These are phyloP conservation scores for Puma concolor DNA, from an alignment of 2,113 vertebrate species.

Conservation along the genomic window DNA sequence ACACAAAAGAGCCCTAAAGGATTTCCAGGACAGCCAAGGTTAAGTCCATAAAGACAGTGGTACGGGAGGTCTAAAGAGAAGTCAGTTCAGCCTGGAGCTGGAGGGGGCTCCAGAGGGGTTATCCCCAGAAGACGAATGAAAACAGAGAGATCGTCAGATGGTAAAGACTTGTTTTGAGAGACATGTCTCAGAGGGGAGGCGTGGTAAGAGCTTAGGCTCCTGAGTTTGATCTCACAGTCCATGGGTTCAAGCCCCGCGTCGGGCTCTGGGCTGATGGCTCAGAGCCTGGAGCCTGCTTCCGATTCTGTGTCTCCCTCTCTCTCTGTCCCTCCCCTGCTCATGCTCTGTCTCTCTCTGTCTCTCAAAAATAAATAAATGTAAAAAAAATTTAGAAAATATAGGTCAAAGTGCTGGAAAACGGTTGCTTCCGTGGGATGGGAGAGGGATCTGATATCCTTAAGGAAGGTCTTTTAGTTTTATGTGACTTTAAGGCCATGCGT, in stretches of 20 bases:
- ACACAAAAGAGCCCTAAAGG: not conserved
- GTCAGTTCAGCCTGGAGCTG: not conserved
- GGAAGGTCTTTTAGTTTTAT: not conserved
- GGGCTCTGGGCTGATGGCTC: no score
- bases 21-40: not conserved
- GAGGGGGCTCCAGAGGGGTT: not conserved
- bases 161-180: not conserved
- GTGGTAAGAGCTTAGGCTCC: not conserved
- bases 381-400: not conserved
- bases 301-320: no score
- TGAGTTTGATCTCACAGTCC: no score
- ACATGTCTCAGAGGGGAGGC: not conserved
- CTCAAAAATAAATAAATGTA: no score
- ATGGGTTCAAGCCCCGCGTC: no score
- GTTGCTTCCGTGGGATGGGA: not conserved
- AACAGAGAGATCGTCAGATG: not conserved
- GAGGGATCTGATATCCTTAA: not conserved
- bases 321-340: no score
- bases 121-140: not conserved
- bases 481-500: not conserved
- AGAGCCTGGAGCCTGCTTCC: no score
- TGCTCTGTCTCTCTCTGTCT: no score
- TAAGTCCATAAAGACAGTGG: not conserved
- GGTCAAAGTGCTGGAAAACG: not conserved
- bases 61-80: not conserved